These are phyloP conservation scores for Apamea anceps DNA, from an alignment of 2,888 invertebrate species.

Conservation along the genomic window DNA sequence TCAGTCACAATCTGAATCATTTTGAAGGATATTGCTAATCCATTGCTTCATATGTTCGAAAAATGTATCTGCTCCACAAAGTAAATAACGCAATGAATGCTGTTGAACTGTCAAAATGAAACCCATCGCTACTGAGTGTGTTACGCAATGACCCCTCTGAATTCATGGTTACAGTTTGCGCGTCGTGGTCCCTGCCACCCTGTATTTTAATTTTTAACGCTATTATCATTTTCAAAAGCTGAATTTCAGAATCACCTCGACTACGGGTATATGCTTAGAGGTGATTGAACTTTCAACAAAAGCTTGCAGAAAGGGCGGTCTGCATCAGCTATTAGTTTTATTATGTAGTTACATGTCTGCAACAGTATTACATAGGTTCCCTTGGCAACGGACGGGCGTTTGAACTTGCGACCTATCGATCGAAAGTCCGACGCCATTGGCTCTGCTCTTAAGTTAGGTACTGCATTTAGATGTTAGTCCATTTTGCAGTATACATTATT, in stretches of 20 bases:
- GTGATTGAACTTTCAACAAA: conserved; percentile 3
- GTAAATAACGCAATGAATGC: too few relatives aligned
- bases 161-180: neutral
- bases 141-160: neutral
- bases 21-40: too few relatives aligned
- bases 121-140: too few relatives aligned
- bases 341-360: conserved; percentile 14
- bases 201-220: neutral
- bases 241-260: neutral
- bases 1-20: too few relatives aligned
- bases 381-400: conserved; percentile 25
- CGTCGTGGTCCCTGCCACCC: neutral
- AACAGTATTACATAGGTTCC: conserved; percentile 24
- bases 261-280: neutral
- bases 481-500: neutral
- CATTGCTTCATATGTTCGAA: too few relatives aligned
- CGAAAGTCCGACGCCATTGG: conserved; percentile 8
- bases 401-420: conserved; percentile 52
- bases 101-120: too few relatives aligned
- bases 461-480: neutral
- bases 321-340: conserved; percentile 8
- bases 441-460: conserved; percentile 5
- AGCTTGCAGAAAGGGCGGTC: neutral
- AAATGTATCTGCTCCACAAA: too few relatives aligned
- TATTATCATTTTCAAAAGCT: neutral